Conservation (phyloP, 2,113 vertebrate species). For the Helogale parvula region DNA sequence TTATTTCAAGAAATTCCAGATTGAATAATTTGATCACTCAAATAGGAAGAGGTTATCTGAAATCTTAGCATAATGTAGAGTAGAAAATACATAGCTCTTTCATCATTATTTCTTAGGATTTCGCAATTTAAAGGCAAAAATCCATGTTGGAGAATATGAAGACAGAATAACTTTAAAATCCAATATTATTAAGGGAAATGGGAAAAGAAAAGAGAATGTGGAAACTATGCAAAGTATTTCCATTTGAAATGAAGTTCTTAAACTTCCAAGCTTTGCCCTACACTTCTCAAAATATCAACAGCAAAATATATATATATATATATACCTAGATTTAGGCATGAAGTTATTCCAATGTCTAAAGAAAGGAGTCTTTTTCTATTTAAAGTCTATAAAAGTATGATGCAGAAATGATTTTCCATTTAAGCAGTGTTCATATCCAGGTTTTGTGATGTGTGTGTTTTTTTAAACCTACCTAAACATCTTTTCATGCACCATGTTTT, state of each 20-base stretch:
- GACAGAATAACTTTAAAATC: slow-evolving; percentile 69
- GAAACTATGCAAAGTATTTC: slow-evolving; percentile 67
- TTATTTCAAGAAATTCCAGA: not conserved
- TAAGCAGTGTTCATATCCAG: slow-evolving; percentile 52
- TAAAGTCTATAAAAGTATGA: slow-evolving; percentile 34
- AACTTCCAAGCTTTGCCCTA: slow-evolving; percentile 52
- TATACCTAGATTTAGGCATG: slow-evolving; percentile 26
- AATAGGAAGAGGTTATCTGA: not conserved
- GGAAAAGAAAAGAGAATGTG: slow-evolving; percentile 54
- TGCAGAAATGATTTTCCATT: slow-evolving; percentile 46
- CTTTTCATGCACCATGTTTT: slow-evolving; percentile 78
- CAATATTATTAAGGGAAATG: slow-evolving; percentile 61
- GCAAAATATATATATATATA: not conserved
- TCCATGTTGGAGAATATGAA: slow-evolving; percentile 76
- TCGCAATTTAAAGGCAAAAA: slow-evolving; percentile 72
- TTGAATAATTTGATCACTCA: not conserved
- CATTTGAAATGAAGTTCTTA: slow-evolving; percentile 53
- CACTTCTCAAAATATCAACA: slow-evolving; percentile 47
- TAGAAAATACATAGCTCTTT: not conserved
- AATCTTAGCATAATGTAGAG: slow-evolving; percentile 11
- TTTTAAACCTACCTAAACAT: slow-evolving; percentile 70
- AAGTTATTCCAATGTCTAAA: slow-evolving; percentile 34
- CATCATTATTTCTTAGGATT: slow-evolving; percentile 3
- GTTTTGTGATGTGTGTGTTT: not conserved
- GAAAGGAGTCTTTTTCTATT: slow-evolving; percentile 45